Evolutionary conservation across 1,140 invertebrate species (phyloP), one percentile per base, ranked within the genome.

Genomic region (Drosophila sechellia): DNA sequence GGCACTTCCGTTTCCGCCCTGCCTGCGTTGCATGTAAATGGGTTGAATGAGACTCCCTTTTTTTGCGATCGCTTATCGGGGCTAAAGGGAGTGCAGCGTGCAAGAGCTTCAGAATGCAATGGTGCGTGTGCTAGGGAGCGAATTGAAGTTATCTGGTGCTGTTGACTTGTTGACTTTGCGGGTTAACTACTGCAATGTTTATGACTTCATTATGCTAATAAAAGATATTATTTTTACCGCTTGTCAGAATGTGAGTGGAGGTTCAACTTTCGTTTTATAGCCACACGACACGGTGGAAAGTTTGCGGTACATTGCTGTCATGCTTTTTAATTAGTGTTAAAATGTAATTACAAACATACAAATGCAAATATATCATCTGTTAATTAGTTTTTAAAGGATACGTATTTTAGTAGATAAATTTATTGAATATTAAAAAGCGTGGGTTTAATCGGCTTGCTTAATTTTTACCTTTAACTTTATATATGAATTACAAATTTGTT

Each of bases 171-270:
- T 86, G 81, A 86, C 81, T 87, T 81, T 74, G 48, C 59, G 84
- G 76, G 83, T 79, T 83, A 77, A 86, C 79, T 83, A 71, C 69
- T 65, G 84, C 81, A 83, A 72, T 86, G 83, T 87, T 86, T 86
- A 87, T 83, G 79, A 79, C 83, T 87, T 86, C 83, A 86, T 89
- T 86, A 81, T 89, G 83, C 83, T 86, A 87, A 86, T 86, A 87
- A 86, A 86, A 72, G 71, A 83, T 81, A 86, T 76, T 71, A 81
- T 87, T 87, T 81, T 50, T 56, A 57, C 69, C 59, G 48, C n/a
- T 58, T 50, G 59, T 66, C n/a, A 25, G 57, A 12, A 20, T 39
- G 20, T 27, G 43, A 27, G 10, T 10, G 5, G 53, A 2, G 6
- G 15, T 35, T 2, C 20, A 40, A 48, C 15, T n/a, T 20, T 20